A percentile compares a stretch with the other conserved stretches of the same genome.
These are phyloP conservation scores for Alligator sinensis DNA, from an alignment of 2,113 vertebrate genomes.

Conservation along the genomic window DNA sequence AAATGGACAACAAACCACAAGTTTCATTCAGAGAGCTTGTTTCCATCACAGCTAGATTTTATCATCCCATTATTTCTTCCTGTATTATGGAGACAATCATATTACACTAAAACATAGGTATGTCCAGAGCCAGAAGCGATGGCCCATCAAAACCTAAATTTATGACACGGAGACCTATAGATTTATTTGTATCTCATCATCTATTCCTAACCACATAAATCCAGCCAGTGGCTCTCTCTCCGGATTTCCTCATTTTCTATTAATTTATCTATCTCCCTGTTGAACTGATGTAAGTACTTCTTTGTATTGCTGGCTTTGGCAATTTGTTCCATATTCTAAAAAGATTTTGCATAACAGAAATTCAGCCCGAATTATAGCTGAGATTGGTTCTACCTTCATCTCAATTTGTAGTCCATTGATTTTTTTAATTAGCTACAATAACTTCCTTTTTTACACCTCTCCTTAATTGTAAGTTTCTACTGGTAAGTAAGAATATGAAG, in stretches of 20 bases:
- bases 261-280: slow-evolving; percentile 31
- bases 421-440: not conserved
- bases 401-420: not conserved
- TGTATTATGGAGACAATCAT: slow-evolving; percentile 45
- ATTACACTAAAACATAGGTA: slow-evolving; percentile 12
- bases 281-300: not conserved
- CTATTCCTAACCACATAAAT: slow-evolving; percentile 31
- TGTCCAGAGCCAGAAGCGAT: slow-evolving; percentile 54
- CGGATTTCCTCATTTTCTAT: slow-evolving; percentile 50
- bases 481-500: not conserved
- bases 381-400: not conserved
- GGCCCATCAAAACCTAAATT: slow-evolving; percentile 40
- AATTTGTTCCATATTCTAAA: slow-evolving; percentile 9
- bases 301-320: slow-evolving; percentile 37
- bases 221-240: slow-evolving; percentile 29
- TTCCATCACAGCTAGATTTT: slow-evolving; percentile 57
- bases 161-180: slow-evolving; percentile 44
- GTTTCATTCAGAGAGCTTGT: slow-evolving; percentile 40
- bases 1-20: slow-evolving; percentile 56
- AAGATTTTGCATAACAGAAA: slow-evolving; percentile 28
- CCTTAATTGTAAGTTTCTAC: not conserved
- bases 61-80: slow-evolving; percentile 64
- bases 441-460: not conserved
- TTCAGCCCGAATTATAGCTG: slow-evolving; percentile 6
- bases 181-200: slow-evolving; percentile 37